Evolutionary conservation across 2,113 vertebrate genomes (phyloP), one percentile per base, ranked within the genome.

Genomic region (Cryptotis parvus): DNA sequence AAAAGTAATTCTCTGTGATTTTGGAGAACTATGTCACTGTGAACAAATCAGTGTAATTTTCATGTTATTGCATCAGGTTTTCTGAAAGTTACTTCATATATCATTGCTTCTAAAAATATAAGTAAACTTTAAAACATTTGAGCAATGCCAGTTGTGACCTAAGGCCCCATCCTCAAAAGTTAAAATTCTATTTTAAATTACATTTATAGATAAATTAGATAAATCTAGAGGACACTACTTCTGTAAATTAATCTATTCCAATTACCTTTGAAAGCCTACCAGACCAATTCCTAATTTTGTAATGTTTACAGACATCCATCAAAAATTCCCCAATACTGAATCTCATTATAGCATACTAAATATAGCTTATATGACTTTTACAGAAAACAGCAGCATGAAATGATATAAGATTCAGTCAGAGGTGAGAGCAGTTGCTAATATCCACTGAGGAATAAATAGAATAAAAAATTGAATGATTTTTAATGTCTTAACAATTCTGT

Each of bases 181-280:
- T 14, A 78, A 87, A 74, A 79, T 11, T 76, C 43, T 63, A 87
- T 72, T 68, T 14, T 74, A 87, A 74, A 79, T 11, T 76, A 37
- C 55, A 87, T 72, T 24, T 58, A 24, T 58, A 58, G 55, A 58
- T 58, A 20, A 58, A 58, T 58, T 1, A 58, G 55, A 49, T 22
- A 58, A 58, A 58, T 58, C 55, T 18, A 58, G 55, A 58, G 20
- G 55, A 43, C 6, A 89, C 79, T 58, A 55, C 4, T 74, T 85
- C 41, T 90, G 84, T 78, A 91, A 82, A 11, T 78, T n/a, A 91
- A 35, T 87, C 37, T 70, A 39, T 35, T 27, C 49, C 72, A 88
- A 29, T 49, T 11, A 65, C 29, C 39, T 29, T 27, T 16, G 33
- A 77, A 84, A 77, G 6, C 7, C 81, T 81, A 72, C 4, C 37